Evolutionary conservation across 2,888 invertebrate genomes (phyloP), one percentile per base, ranked within the genome.

Genomic region (Linhomoeus sp.): DNA sequence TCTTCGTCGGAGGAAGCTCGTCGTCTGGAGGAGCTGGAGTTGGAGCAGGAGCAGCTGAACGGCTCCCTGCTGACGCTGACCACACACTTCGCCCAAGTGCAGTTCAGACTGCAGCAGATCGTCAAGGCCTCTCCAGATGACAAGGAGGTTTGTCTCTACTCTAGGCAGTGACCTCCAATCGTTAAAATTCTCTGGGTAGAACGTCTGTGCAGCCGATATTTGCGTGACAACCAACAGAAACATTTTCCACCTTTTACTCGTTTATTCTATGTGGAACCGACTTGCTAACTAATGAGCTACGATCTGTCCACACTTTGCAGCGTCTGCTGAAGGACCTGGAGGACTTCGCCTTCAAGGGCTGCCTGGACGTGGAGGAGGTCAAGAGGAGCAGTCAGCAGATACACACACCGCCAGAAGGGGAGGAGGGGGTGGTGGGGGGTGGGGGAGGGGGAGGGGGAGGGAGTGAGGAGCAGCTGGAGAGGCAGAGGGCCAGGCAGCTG

Each of bases 301-400:
- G n/a, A n/a, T n/a, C n/a, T n/a, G n/a, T 49, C 44, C 44, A 12
- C n/a, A 29, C 39, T 38, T 53, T 61, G 37, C 50, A 72, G 74
- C 75, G 72, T 33, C 72, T 97, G 63, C 69, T 99, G 40, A 83
- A 85, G 65, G 88, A 87, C 53, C 72, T 97, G 46, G 92, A 97
- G 67, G 85, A 90, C 66, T 97, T 97, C 71, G 92, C 94, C 3
- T 94, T 90, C 62, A 77, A 86, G 53, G 94, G 94, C 19, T 90
- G 97, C 55, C 84, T 90, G 1, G 84, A 86, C 62, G 73, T 77
- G 42, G 37, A 3, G 37, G 37, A 37, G 37, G 19, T n/a, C 3
- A 37, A 37, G 37, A 3, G 5, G 17, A 3, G 19, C 19, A n/a
- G 37, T 37, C 37, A 17, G 17, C 5, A 12, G 19, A 33, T 12